Evolutionary conservation across 2,113 vertebrate genomes (phyloP), one percentile per base, ranked within the genome.

Genomic region (Typhlomys cinereus): DNA sequence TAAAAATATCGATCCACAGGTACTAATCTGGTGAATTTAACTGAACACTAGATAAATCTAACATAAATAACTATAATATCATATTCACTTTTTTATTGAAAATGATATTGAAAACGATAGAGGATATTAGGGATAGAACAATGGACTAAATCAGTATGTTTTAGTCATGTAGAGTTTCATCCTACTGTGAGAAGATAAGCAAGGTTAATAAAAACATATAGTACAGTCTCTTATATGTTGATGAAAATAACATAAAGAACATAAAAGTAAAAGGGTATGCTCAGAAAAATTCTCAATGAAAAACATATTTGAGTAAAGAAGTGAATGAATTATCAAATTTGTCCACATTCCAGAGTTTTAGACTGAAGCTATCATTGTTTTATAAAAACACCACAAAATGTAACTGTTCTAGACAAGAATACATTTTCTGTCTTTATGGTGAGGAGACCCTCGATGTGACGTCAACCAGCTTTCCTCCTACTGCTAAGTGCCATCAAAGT

Each of bases 1-100:
- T 44, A n/a, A 83, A 87, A 94, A 62, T n/a, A 69, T n/a, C 7
- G 10, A 84, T 88, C 74, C 74, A 48, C n/a, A 67, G n/a, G 4
- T 71, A 82, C 29, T 85, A 39, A 80, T 52, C 48, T 31, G 14
- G 31, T 46, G 27, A 54, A 64, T 14, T 86, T 90, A 88, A 67
- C 14, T 91, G 46, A 93, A 71, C 69, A 66, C 62, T 93, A 85
- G 48, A 29, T 79, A 81, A 90, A 66, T 61, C 31, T 12, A 75
- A 85, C 13, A 66, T 71, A 86, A 79, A 27, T 89, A 81, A 71
- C 85, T 66, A 75, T 54, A 66, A 85, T 75, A 75, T 79, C 59
- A n/a, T 59, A 73, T 17, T 57, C 5, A 66, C 44, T 88, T 92
- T 82, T 76, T 78, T 57, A 93, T 34, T 20, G 9, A 23, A 79